Percentiles rank a stretch among this genome's conserved stretches.
Conservation (phyloP, 2,113 vertebrate species). For the Plotosus lineatus region DNA sequence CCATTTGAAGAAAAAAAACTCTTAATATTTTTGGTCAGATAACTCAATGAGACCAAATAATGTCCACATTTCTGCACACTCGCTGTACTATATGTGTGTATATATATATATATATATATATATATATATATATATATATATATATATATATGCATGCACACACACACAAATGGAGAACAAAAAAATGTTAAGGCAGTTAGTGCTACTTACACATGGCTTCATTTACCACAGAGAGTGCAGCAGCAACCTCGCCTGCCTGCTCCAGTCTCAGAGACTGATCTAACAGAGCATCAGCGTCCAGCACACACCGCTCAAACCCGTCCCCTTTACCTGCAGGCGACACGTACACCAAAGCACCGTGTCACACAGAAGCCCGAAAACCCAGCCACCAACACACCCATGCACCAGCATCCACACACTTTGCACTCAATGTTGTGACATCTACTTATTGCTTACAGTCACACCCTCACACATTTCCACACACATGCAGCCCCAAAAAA, state of each 20-base stretch:
- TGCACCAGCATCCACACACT: conserved; percentile 21
- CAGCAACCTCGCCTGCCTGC: conserved; percentile 87
- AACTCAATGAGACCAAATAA: background rate
- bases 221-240: conserved; percentile 91
- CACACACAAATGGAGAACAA: background rate
- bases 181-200: conserved; percentile 53
- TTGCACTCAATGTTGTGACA: background rate
- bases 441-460: background rate
- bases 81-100: background rate
- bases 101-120: background rate
- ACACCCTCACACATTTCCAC: background rate
- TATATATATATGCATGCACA: background rate
- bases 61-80: background rate
- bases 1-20: background rate
- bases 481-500: background rate
- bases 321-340: conserved; percentile 88
- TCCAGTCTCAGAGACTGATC: conserved; percentile 92
- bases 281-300: conserved; percentile 89
- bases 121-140: background rate
- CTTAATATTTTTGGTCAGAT: background rate
- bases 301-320: conserved; percentile 85
- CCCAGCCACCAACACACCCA: conserved; percentile 27
- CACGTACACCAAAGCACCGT: conserved; percentile 46
- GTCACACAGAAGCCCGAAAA: conserved; percentile 25
- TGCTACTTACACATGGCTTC: conserved; percentile 96